These are phyloP conservation scores for Thunnus thynnus DNA, from an alignment of 2,113 vertebrate genomes.

Conservation along the genomic window DNA sequence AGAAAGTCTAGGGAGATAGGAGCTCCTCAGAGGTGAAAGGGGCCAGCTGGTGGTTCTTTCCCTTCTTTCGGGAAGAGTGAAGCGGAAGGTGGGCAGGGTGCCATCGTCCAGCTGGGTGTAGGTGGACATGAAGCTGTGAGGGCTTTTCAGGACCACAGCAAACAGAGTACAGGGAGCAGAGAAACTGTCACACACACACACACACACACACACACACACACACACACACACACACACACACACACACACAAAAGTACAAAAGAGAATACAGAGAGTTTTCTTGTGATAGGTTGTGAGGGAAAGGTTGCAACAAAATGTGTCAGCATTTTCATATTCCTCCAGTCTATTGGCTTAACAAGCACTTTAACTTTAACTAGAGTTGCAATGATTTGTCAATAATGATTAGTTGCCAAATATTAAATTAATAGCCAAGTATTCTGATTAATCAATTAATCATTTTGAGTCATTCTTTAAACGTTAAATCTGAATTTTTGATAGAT, in stretches of 20 bases:
- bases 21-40: conserved; percentile 40
- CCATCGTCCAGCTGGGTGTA: conserved; percentile 45
- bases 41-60: conserved; percentile 40
- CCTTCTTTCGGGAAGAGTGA: background rate
- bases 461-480: too few relatives aligned
- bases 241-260: too few relatives aligned
- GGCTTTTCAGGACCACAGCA: conserved; percentile 14
- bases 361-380: too few relatives aligned
- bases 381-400: too few relatives aligned
- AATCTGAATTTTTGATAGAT: too few relatives aligned
- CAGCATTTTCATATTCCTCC: background rate
- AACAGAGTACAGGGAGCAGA: conserved; percentile 7
- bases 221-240: too few relatives aligned
- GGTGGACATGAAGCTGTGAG: conserved; percentile 29
- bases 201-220: conserved; percentile 9
- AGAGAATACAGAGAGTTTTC: background rate
- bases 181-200: background rate
- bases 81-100: conserved; percentile 13
- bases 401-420: too few relatives aligned
- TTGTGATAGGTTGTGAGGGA: conserved; percentile 23
- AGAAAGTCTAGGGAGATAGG: conserved; percentile 21
- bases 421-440: too few relatives aligned
- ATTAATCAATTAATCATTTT: too few relatives aligned
- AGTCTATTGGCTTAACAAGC: too few relatives aligned
- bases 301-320: conserved; percentile 10